phyloP scores from a whole-genome alignment of 2,113 vertebrate species.

The Galemys pyrenaicus region DNA sequence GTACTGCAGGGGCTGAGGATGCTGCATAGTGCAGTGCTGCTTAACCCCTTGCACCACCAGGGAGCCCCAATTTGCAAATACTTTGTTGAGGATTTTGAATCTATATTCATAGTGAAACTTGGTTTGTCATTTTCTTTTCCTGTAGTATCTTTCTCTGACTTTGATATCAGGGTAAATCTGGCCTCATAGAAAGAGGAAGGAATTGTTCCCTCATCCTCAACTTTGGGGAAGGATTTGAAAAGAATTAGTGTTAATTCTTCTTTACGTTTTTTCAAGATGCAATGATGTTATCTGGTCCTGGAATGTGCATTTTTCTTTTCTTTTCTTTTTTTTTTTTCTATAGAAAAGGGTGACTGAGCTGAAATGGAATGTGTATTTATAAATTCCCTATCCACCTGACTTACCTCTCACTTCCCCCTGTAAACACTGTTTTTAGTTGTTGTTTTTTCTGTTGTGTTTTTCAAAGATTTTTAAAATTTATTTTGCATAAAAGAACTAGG shows the following conservation, averaged over 20 bases:
- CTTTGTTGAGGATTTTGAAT: neutral
- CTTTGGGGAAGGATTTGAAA: constrained; percentile 12
- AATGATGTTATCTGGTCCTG: neutral
- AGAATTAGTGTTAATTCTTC: neutral
- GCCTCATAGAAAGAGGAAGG: neutral
- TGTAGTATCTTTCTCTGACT: neutral
- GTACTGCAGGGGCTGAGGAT: too few relatives aligned
- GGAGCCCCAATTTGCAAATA: too few relatives aligned
- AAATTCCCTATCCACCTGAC: neutral
- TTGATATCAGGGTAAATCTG: neutral
- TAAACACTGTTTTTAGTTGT: too few relatives aligned
- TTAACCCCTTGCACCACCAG: too few relatives aligned
- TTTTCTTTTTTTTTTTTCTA: too few relatives aligned
- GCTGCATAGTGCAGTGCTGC: too few relatives aligned
- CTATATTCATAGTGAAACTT: neutral
- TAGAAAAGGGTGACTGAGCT: too few relatives aligned
- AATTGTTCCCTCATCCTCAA: neutral
- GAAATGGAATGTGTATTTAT: neutral
- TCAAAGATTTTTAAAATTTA: neutral
- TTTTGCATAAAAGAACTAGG: too few relatives aligned
- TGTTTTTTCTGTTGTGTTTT: too few relatives aligned
- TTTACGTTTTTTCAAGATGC: neutral
- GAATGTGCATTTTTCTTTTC: too few relatives aligned
- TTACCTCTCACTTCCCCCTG: too few relatives aligned
- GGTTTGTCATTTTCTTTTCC: neutral